Base-by-base conservation (phyloP, 2,888 invertebrate genomes). In the Drosophila mettleri region DNA sequence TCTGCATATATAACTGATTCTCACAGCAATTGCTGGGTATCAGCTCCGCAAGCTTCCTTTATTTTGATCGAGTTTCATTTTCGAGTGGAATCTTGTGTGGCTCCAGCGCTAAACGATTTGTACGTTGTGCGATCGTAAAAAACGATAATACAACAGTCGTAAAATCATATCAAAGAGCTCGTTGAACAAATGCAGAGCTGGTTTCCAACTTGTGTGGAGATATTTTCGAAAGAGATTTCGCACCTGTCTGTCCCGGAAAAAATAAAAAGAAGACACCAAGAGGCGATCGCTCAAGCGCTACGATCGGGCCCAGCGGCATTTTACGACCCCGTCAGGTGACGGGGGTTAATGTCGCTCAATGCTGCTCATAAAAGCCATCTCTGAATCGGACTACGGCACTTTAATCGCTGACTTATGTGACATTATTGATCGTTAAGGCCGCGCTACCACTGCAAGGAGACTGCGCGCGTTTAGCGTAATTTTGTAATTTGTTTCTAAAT, bases 321-420 rank as follows among this genome's bases (percentile, higher is more conserved):
- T 80, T 64, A 79, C 57, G 78, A 71, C 36, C 60, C 65, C 29
- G 14, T 3, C 29, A 24, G 18, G 8, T 12, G 46, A 46, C 18
- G 45, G 20, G 39, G 29, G 27, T 49, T n/a, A 14, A 34, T 49
- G 57, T 49, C 57, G 10, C 24, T 43, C 41, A 16, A 31, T 49
- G 53, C 18, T 43, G 33, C 45, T 61, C 74, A 49, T 67, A 79
- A 78, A 80, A 77, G 36, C 72, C 68, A 74, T 76, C 63, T 67
- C 61, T 78, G 66, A 51, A 49, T 49, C 54, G 78, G 29, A 57
- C 64, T 55, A 64, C 59, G 64, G 74, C 83, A 69, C 74, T 77
- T 81, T 87, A 88, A 82, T 87, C 83, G 69, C 33, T 86, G 77
- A 85, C 77, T 85, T 88, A 85, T 85, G 85, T 88, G 85, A 85